Conservation (phyloP, 2,888 invertebrate genomes). For the Ormyrus nitidulus region DNA sequence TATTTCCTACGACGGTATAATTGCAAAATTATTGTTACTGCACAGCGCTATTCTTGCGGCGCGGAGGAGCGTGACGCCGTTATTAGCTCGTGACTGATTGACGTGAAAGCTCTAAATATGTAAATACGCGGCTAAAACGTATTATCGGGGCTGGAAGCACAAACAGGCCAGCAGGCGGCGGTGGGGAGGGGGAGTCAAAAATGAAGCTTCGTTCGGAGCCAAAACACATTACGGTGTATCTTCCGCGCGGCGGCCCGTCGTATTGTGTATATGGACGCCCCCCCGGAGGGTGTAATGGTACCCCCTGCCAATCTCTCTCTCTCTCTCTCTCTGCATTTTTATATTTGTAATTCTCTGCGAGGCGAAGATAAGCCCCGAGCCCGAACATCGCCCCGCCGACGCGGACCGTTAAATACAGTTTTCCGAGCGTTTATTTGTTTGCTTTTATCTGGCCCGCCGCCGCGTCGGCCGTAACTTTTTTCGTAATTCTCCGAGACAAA, state of each 20-base stretch:
- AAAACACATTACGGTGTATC: slow-evolving; percentile 39
- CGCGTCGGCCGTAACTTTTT: no score
- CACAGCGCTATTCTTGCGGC: no score
- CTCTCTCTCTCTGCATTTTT: slow-evolving; percentile 8
- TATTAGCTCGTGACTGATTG: background rate
- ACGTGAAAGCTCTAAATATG: background rate
- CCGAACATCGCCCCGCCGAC: no score
- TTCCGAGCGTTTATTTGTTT: no score
- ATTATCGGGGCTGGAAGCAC: background rate
- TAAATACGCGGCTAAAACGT: slow-evolving; percentile 4
- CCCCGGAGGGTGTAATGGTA: slow-evolving; percentile 25
- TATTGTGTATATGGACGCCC: slow-evolving; percentile 15
- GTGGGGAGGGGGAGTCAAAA: background rate
- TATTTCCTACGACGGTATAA: no score
- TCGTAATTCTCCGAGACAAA: no score
- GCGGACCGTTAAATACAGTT: no score
- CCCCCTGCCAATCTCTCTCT: slow-evolving; percentile 32
- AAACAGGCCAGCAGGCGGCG: no score
- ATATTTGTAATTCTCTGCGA: slow-evolving; percentile 20
- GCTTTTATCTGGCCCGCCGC: no score
- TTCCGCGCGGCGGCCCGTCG: background rate
- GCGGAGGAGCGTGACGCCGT: no score
- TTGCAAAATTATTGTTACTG: no score
- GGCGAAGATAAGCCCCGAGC: background rate
- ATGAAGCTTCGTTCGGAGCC: slow-evolving; percentile 6